Percentiles rank a stretch among this genome's conserved stretches.
phyloP scores from a whole-genome alignment of 2,888 invertebrate genomes.

The Phyllotreta cruciferae region DNA sequence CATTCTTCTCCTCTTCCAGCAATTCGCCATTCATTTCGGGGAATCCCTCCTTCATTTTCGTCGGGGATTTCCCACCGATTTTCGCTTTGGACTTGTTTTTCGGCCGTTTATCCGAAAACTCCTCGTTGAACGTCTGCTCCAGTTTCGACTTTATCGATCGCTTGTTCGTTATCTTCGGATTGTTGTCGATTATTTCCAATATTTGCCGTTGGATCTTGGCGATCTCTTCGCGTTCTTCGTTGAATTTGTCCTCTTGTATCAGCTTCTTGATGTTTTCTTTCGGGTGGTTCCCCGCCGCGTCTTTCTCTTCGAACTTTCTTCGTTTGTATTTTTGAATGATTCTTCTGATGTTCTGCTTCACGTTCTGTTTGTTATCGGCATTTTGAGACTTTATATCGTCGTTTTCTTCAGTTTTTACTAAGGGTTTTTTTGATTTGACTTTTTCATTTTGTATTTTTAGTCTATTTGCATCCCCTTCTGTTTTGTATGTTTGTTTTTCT shows the following conservation, averaged over 20 bases:
- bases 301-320: conserved; percentile 43
- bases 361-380: conserved; percentile 42
- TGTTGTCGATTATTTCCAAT: conserved; percentile 61
- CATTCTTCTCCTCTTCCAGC: conserved; percentile 38
- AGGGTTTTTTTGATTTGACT: not conserved
- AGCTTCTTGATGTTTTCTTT: conserved; percentile 51
- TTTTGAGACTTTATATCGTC: not conserved
- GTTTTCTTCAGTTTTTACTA: conserved; percentile 15
- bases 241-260: conserved; percentile 58
- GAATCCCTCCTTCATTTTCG: not conserved
- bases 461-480: conserved; percentile 1
- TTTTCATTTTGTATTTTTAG: conserved; percentile 12
- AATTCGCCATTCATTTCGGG: conserved; percentile 39
- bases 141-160: conserved; percentile 61
- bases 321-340: conserved; percentile 48
- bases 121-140: conserved; percentile 53
- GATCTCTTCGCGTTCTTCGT: conserved; percentile 61
- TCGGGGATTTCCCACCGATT: not conserved
- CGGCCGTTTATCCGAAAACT: conserved; percentile 38
- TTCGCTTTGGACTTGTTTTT: not conserved
- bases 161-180: conserved; percentile 62
- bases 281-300: conserved; percentile 35
- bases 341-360: conserved; percentile 48
- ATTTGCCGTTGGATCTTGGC: conserved; percentile 61
- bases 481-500: not conserved